These are phyloP conservation scores for Syngnathus scovelli DNA, from an alignment of 2,113 vertebrate genomes.

Conservation along the genomic window DNA sequence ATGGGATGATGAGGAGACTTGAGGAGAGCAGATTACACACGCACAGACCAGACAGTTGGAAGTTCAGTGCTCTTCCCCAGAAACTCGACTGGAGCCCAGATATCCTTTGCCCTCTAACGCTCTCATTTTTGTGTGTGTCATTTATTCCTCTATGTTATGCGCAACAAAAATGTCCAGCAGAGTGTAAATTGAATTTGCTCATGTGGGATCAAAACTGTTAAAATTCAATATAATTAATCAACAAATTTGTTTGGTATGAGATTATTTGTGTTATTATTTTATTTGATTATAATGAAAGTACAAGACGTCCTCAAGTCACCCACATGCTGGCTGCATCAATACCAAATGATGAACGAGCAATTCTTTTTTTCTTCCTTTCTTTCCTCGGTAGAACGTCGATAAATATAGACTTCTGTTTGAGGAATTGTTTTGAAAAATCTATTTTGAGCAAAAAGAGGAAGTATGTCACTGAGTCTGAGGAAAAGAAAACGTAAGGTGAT, in stretches of 20 bases:
- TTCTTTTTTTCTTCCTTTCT: not conserved
- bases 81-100: too few relatives aligned
- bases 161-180: too few relatives aligned
- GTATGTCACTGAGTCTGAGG: slow-evolving; percentile 8
- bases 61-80: too few relatives aligned
- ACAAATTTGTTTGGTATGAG: not conserved
- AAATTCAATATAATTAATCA: too few relatives aligned
- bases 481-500: slow-evolving; percentile 10
- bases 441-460: slow-evolving; percentile 28
- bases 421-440: slow-evolving; percentile 26
- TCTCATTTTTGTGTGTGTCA: too few relatives aligned
- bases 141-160: too few relatives aligned
- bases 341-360: not conserved
- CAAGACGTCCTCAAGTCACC: not conserved
- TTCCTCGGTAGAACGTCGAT: not conserved
- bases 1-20: slow-evolving; percentile 43
- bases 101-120: too few relatives aligned
- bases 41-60: slow-evolving; percentile 4
- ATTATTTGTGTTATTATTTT: not conserved
- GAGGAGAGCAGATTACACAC: slow-evolving; percentile 35
- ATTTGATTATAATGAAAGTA: not conserved
- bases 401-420: not conserved
- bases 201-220: too few relatives aligned
- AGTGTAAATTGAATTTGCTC: too few relatives aligned
- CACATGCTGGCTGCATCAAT: not conserved